These are phyloP conservation scores for Dicyrtomina minuta DNA, from an alignment of 2,888 invertebrate species.

Conservation along the genomic window DNA sequence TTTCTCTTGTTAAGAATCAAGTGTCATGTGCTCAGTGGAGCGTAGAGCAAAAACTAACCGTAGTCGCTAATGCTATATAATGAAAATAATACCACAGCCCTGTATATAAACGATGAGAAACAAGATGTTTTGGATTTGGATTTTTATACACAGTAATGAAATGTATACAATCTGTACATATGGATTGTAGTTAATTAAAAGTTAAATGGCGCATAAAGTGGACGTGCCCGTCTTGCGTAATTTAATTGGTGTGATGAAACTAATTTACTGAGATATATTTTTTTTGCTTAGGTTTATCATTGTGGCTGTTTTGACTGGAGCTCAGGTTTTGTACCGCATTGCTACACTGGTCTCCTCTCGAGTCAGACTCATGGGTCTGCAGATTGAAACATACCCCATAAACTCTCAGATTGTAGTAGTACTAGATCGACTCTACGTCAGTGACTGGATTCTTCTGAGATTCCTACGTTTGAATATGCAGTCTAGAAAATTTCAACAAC, in stretches of 20 bases:
- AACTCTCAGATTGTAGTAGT: conserved; percentile 35
- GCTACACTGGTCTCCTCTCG: conserved; percentile 38
- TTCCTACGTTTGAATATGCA: conserved; percentile 48
- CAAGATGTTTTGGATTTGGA: too few species aligned
- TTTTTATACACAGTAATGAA: too few species aligned
- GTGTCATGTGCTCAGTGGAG: too few species aligned
- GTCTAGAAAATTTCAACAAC: conserved; percentile 38
- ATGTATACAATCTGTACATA: too few species aligned
- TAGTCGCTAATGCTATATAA: too few species aligned
- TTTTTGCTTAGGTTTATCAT: conserved; percentile 33
- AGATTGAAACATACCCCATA: conserved; percentile 30
- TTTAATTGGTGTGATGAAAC: too few species aligned
- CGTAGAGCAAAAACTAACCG: too few species aligned
- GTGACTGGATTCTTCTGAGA: conserved; percentile 50
- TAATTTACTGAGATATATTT: too few species aligned
- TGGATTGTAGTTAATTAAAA: conserved; percentile 3
- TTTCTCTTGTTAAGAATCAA: too few species aligned
- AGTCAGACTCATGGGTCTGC: conserved; percentile 36
- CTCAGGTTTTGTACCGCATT: conserved; percentile 35
- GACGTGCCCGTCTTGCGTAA: too few species aligned
- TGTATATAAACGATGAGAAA: too few species aligned
- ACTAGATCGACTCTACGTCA: conserved; percentile 25
- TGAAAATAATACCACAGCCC: too few species aligned
- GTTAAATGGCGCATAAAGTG: conserved; percentile 11
- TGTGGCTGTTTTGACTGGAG: conserved; percentile 29